Evolutionary conservation across 2,888 invertebrate species (phyloP), one percentile per base, ranked within the genome.

Genomic region (Melolontha melolontha): DNA sequence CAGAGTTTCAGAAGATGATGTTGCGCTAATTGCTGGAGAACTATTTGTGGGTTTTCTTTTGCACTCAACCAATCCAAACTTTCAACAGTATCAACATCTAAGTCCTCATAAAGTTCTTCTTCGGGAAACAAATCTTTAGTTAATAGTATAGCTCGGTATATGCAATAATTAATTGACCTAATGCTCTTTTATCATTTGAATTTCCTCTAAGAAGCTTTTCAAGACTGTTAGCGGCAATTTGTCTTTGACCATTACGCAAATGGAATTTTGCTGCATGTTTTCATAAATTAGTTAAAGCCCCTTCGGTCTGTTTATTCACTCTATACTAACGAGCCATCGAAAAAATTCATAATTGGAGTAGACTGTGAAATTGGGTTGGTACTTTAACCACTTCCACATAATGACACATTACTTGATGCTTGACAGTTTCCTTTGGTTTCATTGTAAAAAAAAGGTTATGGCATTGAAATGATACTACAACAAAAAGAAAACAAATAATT

Each of bases 141-240:
- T 12, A 93, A 85, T 68, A 87, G 85, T 72, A 92, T 87, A 0
- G 97, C 97, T 90, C 88, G 0, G 92, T 89, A 79, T 97, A 95
- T 0, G 96, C 95, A 71, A 95, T 90, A 5, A 98, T 94, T n/a
- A 98, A 87, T 72, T 97, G 92, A 1, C 97, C 97, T 54, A 95
- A 84, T 0, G 92, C 90, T 78, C 92, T 91, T 72, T 87, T 88
- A 84, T 97, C 96, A 47, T 87, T 85, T 0, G 95, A 94, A 74
- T 93, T 91, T 2, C 89, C 86, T 79, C 88, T 88, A 8, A 94
- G 87, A 14, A 95, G 84, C 78, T 93, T 92, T 82, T 95, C 95
- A 72, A 95, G 86, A 78, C 95, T 92, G 64, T 90, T 88, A 7
- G 94, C 93, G 0, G 95, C 95, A 1, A 90, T 90, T 72, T 89